Evolutionary conservation across 2,888 invertebrate species (phyloP).

Genomic region (Adelognathus sp.): DNA sequence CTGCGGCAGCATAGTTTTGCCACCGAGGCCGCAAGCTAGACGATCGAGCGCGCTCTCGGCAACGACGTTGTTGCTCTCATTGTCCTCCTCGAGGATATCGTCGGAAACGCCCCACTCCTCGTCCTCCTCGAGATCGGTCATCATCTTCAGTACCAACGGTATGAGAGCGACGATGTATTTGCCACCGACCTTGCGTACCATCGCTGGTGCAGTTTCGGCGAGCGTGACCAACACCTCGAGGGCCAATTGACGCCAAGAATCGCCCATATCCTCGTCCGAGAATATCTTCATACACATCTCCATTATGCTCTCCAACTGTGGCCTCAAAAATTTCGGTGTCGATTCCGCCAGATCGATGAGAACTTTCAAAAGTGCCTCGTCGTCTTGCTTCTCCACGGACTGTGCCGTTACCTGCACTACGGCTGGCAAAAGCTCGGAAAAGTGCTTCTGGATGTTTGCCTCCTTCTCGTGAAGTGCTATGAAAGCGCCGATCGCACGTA

Average conservation of each 20-base stretch:
- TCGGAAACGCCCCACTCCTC: constrained; percentile 94
- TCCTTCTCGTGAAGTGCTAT: constrained; percentile 97
- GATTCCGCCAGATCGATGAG: constrained; percentile 97
- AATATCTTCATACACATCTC: constrained; percentile 92
- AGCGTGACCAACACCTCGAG: constrained; percentile 94
- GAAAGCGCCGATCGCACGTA: constrained; percentile 93
- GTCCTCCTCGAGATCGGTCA: constrained; percentile 97
- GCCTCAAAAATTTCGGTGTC: constrained; percentile 94
- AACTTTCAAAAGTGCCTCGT: constrained; percentile 95
- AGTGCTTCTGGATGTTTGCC: constrained; percentile 93
- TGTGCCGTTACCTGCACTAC: constrained; percentile 90
- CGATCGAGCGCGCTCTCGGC: constrained; percentile 98
- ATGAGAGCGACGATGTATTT: constrained; percentile 92
- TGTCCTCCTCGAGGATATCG: constrained; percentile 95
- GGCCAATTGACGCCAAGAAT: constrained; percentile 94
- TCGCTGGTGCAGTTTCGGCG: constrained; percentile 97
- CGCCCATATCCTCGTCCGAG: constrained; percentile 84
- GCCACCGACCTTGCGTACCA: constrained; percentile 95
- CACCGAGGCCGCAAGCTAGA: constrained; percentile 98
- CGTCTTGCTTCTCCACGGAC: constrained; percentile 92
- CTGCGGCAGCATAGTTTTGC: constrained; percentile 94
- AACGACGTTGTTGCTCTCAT: constrained; percentile 96
- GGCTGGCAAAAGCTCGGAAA: constrained; percentile 91
- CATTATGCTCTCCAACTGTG: constrained; percentile 93
- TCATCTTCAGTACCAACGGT: constrained; percentile 94